Percentiles rank a stretch among this genome's conserved stretches.
These are phyloP conservation scores for Musca vetustissima DNA, from an alignment of 1,140 invertebrate species.

Conservation along the genomic window DNA sequence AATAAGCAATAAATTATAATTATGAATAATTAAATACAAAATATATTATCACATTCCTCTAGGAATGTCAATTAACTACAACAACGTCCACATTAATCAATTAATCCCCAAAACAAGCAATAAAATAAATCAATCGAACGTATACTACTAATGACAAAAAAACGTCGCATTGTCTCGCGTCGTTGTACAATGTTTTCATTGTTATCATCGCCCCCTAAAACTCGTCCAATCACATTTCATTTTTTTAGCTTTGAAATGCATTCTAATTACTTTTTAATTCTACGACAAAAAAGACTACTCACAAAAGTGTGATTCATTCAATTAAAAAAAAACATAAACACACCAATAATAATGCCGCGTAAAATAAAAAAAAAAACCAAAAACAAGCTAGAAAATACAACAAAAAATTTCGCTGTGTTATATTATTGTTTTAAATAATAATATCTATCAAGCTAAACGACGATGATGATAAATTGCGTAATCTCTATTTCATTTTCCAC, in stretches of 20 bases:
- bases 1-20: constrained; percentile 5
- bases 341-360: not conserved
- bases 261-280: too few species aligned
- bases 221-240: too few species aligned
- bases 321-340: not conserved
- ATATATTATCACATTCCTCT: too few species aligned
- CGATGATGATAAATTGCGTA: constrained; percentile 17
- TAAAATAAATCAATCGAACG: not conserved
- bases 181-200: too few species aligned
- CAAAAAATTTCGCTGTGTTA: not conserved
- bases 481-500: constrained; percentile 7
- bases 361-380: not conserved
- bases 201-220: too few species aligned
- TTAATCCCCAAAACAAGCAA: constrained; percentile 1
- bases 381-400: not conserved
- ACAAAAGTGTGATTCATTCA: not conserved
- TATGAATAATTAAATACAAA: too few species aligned
- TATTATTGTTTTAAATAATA: not conserved
- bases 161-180: too few species aligned
- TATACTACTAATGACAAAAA: too few species aligned
- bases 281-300: too few species aligned
- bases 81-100: not conserved
- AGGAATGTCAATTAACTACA: not conserved
- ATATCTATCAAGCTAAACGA: not conserved
- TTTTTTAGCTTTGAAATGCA: too few species aligned